Evolutionary conservation across 2,888 invertebrate genomes (phyloP).

Genomic region (Vanessa cardui): DNA sequence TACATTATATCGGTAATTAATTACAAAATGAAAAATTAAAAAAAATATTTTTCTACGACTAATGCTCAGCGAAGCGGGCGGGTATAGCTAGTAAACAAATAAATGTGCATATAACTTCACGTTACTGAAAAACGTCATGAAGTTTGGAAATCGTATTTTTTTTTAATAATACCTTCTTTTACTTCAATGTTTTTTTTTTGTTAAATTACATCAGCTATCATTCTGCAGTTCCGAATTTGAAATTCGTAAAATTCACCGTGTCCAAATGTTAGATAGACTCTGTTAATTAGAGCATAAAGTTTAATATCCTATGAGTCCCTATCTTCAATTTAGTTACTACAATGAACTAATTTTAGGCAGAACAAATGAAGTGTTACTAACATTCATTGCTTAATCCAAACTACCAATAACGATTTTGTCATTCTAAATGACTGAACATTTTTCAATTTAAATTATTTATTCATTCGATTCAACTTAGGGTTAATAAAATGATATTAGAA

Average conservation of each 20-base stretch:
- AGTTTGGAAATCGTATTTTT: too few species aligned
- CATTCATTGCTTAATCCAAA: background rate
- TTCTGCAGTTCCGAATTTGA: too few species aligned
- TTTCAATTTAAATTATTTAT: background rate
- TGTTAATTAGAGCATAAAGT: background rate
- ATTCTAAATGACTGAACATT: background rate
- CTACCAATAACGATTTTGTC: background rate
- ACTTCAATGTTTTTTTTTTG: too few species aligned
- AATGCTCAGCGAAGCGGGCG: too few species aligned
- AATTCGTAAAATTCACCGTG: background rate
- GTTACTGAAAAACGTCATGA: too few species aligned
- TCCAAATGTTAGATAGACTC: background rate
- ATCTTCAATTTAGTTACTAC: background rate
- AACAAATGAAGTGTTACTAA: constrained; percentile 5
- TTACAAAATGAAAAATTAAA: too few species aligned
- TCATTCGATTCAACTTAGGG: background rate
- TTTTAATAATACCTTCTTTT: too few species aligned
- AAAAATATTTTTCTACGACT: too few species aligned
- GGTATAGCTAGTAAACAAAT: too few species aligned
- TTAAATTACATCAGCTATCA: too few species aligned
- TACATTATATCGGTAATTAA: too few species aligned
- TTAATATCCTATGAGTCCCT: background rate
- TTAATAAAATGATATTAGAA: background rate
- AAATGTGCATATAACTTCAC: too few species aligned
- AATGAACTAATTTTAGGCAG: background rate